Evolutionary conservation across 2,797 vertebrate genomes (phyloP).

Genomic region (Acomys russatus): DNA sequence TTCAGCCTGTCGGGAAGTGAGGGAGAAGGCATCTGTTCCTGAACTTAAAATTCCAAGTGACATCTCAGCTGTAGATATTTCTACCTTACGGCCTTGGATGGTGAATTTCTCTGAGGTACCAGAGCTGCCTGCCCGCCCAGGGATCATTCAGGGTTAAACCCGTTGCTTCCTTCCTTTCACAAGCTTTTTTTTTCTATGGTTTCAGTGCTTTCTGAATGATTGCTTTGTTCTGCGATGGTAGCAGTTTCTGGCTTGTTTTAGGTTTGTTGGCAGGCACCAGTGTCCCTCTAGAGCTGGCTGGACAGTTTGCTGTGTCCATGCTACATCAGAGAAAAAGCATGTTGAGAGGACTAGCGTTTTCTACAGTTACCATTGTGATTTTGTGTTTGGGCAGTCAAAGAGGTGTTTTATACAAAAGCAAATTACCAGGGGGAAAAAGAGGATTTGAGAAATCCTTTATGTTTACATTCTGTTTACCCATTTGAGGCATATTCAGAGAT

Average conservation of each 20-base stretch:
- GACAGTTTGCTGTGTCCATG: not conserved
- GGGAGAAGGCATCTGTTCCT: not conserved
- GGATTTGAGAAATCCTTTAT: conserved; percentile 40
- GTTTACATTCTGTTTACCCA: conserved; percentile 56
- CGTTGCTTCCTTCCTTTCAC: conserved; percentile 23
- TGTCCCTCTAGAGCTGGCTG: not conserved
- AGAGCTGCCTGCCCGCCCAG: not conserved
- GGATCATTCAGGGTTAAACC: conserved; percentile 36
- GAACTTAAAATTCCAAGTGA: conserved; percentile 6
- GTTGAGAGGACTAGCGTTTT: conserved; percentile 41
- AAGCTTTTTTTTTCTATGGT: conserved; percentile 39
- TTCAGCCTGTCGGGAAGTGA: not conserved
- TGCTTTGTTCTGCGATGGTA: conserved; percentile 54
- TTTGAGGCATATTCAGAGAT: conserved; percentile 48
- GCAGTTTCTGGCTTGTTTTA: conserved; percentile 42
- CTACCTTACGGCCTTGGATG: conserved; percentile 17
- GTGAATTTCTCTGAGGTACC: conserved; percentile 2
- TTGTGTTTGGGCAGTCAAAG: conserved; percentile 67
- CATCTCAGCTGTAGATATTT: not conserved
- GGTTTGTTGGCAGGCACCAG: not conserved
- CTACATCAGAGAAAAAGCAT: conserved; percentile 28
- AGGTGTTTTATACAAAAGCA: conserved; percentile 66
- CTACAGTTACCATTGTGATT: conserved; percentile 54
- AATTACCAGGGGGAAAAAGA: conserved; percentile 61
- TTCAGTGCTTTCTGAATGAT: conserved; percentile 49